These are phyloP conservation scores for Drosophila antonietae DNA, from an alignment of 2,888 invertebrate species.

Conservation along the genomic window DNA sequence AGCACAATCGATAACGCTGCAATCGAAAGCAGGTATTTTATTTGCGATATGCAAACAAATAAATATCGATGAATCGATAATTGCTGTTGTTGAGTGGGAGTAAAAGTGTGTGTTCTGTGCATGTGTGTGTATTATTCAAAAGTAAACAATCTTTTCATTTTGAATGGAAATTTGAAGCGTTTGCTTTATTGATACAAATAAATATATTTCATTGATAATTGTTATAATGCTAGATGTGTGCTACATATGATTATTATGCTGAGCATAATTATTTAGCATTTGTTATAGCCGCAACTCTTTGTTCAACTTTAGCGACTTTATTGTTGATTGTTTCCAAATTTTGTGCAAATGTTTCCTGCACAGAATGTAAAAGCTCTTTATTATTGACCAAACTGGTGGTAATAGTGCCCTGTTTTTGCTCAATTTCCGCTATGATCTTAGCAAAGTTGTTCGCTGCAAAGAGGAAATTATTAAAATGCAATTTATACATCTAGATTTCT, in stretches of 20 bases:
- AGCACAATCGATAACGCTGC: conserved; percentile 44
- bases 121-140: not conserved
- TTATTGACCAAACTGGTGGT: conserved; percentile 90
- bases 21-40: conserved; percentile 19
- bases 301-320: conserved; percentile 90
- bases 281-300: conserved; percentile 87
- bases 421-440: conserved; percentile 92
- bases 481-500: not conserved
- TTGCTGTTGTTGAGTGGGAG: not conserved
- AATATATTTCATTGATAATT: conserved; percentile 32
- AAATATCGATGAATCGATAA: conserved; percentile 32
- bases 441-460: conserved; percentile 93
- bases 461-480: not conserved
- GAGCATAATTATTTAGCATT: conserved; percentile 57
- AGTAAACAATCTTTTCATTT: not conserved
- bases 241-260: conserved; percentile 16
- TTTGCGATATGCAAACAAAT: not conserved
- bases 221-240: conserved; percentile 27
- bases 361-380: conserved; percentile 90
- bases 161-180: conserved; percentile 23
- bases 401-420: conserved; percentile 90
- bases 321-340: conserved; percentile 92
- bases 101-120: not conserved
- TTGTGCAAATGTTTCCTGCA: conserved; percentile 92
- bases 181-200: conserved; percentile 44